These are phyloP conservation scores for Pseudochirops corinnae DNA, from an alignment of 2,797 vertebrate genomes.

Conservation along the genomic window DNA sequence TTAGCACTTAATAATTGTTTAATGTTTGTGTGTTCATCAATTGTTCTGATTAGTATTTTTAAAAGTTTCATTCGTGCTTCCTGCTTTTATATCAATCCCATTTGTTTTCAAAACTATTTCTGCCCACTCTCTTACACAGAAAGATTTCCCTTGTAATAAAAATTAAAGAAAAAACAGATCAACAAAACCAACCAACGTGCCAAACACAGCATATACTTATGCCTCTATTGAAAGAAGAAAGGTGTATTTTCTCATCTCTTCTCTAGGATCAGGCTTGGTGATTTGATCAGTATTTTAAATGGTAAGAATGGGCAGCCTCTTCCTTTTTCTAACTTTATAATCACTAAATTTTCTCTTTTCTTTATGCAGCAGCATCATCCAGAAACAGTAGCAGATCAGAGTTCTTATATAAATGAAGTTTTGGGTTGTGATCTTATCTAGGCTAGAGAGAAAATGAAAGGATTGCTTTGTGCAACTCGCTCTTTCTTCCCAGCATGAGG, in stretches of 20 bases:
- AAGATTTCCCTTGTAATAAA: neutral
- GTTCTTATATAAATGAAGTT: slow-evolving; percentile 7
- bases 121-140: neutral
- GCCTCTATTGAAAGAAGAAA: neutral
- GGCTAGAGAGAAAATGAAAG: slow-evolving; percentile 36
- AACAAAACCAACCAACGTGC: neutral
- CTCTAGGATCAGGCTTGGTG: neutral
- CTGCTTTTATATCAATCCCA: neutral
- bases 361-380: neutral
- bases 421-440: slow-evolving; percentile 33
- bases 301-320: neutral
- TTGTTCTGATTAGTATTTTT: neutral
- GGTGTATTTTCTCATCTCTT: neutral
- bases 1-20: neutral
- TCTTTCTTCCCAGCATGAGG: neutral
- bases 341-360: slow-evolving; percentile 11
- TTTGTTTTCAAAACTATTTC: neutral
- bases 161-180: neutral
- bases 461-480: neutral
- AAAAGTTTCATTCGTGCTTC: neutral
- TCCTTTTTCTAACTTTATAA: slow-evolving; percentile 38
- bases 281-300: slow-evolving; percentile 15
- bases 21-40: neutral
- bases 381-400: neutral
- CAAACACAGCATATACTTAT: neutral